A percentile compares a stretch with the other conserved stretches of the same genome.
Evolutionary conservation across 2,888 invertebrate genomes (phyloP).

Genomic region (Sabatieria punctata): DNA sequence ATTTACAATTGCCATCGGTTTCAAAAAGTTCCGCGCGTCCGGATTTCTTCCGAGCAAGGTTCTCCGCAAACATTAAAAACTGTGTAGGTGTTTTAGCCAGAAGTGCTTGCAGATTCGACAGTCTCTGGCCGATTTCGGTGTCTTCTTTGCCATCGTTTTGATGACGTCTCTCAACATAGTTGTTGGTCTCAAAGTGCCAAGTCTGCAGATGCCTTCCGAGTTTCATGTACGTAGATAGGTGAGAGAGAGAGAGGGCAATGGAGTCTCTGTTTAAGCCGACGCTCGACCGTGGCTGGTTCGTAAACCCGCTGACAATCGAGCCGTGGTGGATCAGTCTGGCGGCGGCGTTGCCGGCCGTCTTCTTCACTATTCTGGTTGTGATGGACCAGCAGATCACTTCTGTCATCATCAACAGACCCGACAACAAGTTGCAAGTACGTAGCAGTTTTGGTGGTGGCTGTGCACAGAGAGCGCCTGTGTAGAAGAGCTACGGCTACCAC

Average conservation of each 20-base stretch:
- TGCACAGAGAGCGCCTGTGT: conserved; percentile 34
- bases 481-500: conserved; percentile 85
- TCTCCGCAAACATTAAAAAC: too few relatives aligned
- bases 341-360: conserved; percentile 34
- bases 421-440: conserved; percentile 36
- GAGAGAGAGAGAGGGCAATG: too few relatives aligned
- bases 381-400: conserved; percentile 40
- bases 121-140: conserved; percentile 39
- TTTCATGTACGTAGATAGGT: conserved; percentile 14
- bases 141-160: conserved; percentile 37
- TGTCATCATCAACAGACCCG: conserved; percentile 38
- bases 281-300: conserved; percentile 37
- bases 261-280: too few relatives aligned
- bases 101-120: conserved; percentile 28
- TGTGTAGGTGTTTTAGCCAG: too few relatives aligned
- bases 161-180: conserved; percentile 32
- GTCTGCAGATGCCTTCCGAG: conserved; percentile 33
- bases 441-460: background rate
- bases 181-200: conserved; percentile 36
- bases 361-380: conserved; percentile 37
- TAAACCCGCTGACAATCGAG: conserved; percentile 26
- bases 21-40: conserved; percentile 26
- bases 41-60: conserved; percentile 29
- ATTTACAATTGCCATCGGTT: conserved; percentile 27
- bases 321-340: conserved; percentile 30